Evolutionary conservation across 2,797 vertebrate species (phyloP), one percentile per base, ranked within the genome.

Genomic region (Florisuga fusca): DNA sequence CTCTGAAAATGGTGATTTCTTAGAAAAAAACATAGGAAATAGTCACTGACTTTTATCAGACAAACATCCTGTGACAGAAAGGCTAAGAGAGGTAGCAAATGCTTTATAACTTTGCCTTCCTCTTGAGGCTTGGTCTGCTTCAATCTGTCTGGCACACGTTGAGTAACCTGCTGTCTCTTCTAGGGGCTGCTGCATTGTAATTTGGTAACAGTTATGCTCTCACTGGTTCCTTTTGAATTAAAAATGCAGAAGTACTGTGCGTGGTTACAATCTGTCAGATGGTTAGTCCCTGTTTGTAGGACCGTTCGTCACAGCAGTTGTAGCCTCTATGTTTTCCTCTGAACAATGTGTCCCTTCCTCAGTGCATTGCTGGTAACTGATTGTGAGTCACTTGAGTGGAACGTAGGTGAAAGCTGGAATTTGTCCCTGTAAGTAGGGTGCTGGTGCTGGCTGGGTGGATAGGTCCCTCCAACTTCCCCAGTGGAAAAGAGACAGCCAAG

Each of bases 21-120:
- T 91, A 87, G 89, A 78, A 94, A 95, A 95, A 90, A 27, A n/a
- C 53, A 10, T 72, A 87, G 79, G 82, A 92, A 92, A 66, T 64
- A 55, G 81, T 92, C 78, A 89, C 10, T 80, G 75, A 83, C 91
- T 91, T 88, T 93, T 91, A 88, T 90, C 84, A 88, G 76, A 31
- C 38, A 41, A 89, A 7, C 36, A 81, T 78, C 71, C 74, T 87
- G 75, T 0, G 0, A 71, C 74, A 90, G 83, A 71, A 91, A 84
- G 45, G 63, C 38, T 78, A 74, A 88, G 72, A 85, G 7, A 36
- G 55, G 46, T 74, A 71, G 48, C 2, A 6, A 76, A 59, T 79
- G 46, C 72, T 74, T 88, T 59, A n/a, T 54, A 74, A 31, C 73
- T 81, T 66, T 72, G 45, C 16, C 29, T 79, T 78, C 22, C 19